Evolutionary conservation across 2,113 vertebrate genomes (phyloP).

Genomic region (Elgaria multicarinata): DNA sequence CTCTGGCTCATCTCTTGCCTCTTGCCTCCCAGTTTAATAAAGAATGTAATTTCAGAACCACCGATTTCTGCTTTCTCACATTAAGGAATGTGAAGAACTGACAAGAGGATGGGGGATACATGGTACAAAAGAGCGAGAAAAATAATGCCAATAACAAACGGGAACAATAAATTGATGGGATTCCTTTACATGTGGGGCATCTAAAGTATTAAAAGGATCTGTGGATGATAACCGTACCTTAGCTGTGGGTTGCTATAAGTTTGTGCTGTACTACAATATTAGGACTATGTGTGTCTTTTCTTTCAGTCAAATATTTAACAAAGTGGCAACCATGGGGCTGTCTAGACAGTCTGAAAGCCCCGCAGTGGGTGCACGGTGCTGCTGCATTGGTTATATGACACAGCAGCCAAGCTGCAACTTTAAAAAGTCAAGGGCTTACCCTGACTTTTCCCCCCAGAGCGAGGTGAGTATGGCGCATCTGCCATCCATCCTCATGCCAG

Average conservation of each 20-base stretch:
- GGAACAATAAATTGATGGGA: neutral
- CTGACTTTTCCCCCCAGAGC: too few relatives aligned
- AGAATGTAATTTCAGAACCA: conserved; percentile 7
- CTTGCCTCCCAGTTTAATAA: conserved; percentile 16
- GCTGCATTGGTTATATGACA: too few relatives aligned
- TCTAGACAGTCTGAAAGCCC: too few relatives aligned
- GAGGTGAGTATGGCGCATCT: too few relatives aligned
- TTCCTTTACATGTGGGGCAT: neutral
- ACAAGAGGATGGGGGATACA: neutral
- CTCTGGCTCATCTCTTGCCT: conserved; percentile 17
- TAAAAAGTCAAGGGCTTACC: too few relatives aligned
- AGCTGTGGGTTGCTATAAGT: neutral
- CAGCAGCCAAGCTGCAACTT: too few relatives aligned
- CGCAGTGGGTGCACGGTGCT: too few relatives aligned
- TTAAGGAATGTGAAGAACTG: conserved; percentile 17
- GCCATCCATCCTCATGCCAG: too few relatives aligned
- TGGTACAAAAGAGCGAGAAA: neutral
- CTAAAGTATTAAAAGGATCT: neutral
- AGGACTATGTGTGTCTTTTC: conserved; percentile 11
- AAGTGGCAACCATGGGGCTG: neutral
- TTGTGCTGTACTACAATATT: neutral
- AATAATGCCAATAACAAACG: neutral
- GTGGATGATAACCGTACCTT: neutral
- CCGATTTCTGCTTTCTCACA: neutral
- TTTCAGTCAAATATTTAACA: neutral